These are phyloP conservation scores for Ctenopoma multispine DNA, from an alignment of 2,797 vertebrate species.

Conservation along the genomic window DNA sequence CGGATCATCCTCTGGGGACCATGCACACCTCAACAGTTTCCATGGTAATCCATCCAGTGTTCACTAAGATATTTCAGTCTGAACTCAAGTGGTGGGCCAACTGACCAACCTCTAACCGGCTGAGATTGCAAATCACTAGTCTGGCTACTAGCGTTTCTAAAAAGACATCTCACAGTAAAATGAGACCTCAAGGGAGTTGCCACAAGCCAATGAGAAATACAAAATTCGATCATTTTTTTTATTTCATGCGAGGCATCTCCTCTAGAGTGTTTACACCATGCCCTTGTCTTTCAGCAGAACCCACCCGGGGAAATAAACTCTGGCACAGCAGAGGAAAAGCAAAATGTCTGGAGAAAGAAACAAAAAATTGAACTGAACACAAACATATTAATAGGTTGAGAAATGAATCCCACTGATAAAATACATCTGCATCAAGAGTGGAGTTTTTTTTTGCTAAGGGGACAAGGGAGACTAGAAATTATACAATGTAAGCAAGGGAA, in stretches of 20 bases:
- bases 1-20: constrained; percentile 11
- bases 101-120: not conserved
- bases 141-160: not conserved
- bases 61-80: constrained; percentile 10
- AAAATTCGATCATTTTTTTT: constrained; percentile 57
- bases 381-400: constrained; percentile 65
- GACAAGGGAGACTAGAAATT: constrained; percentile 66
- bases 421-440: constrained; percentile 32
- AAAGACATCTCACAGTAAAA: constrained; percentile 33
- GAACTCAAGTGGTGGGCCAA: not conserved
- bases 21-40: constrained; percentile 18
- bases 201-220: constrained; percentile 29
- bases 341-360: constrained; percentile 43
- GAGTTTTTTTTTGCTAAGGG: constrained; percentile 41
- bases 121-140: not conserved
- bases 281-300: constrained; percentile 54
- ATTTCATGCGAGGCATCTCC: constrained; percentile 37
- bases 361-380: constrained; percentile 55
- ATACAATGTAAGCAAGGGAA: constrained; percentile 78
- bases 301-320: constrained; percentile 53
- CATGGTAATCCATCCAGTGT: constrained; percentile 2
- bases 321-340: constrained; percentile 29
- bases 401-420: constrained; percentile 74
- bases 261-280: constrained; percentile 50
- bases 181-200: constrained; percentile 25